These are phyloP conservation scores for Nylanderia fulva DNA, from an alignment of 1,140 invertebrate species.

Conservation along the genomic window DNA sequence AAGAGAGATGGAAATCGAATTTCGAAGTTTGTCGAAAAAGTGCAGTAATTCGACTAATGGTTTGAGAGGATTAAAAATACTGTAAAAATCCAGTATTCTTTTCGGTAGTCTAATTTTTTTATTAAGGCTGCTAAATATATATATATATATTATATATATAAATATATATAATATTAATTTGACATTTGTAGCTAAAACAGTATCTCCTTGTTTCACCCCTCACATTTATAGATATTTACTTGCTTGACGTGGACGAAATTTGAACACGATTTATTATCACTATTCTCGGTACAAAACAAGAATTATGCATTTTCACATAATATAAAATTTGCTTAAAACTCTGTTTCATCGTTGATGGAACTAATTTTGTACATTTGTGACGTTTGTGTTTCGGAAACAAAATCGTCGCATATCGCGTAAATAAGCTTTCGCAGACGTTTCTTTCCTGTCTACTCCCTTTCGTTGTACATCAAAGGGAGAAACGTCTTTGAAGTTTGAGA, in stretches of 20 bases:
- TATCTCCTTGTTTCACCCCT: too few relatives aligned
- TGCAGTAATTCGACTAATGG: conserved; percentile 14
- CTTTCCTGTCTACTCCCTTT: conserved; percentile 10
- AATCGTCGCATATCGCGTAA: conserved; percentile 26
- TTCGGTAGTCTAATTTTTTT: too few relatives aligned
- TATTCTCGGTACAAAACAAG: too few relatives aligned
- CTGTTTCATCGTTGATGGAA: conserved; percentile 6
- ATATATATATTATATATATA: too few relatives aligned
- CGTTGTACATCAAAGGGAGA: conserved; percentile 23
- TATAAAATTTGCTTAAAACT: conserved; percentile 12
- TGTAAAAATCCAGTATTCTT: neutral
- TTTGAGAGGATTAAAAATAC: neutral
- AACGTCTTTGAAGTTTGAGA: neutral
- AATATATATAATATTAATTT: neutral
- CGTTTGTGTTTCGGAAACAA: conserved; percentile 14
- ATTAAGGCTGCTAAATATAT: too few relatives aligned
- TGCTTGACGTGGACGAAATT: neutral
- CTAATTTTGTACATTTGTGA: conserved; percentile 25
- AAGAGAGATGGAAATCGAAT: conserved; percentile 43
- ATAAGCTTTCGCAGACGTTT: conserved; percentile 35
- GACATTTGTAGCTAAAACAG: neutral
- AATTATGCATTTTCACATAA: neutral
- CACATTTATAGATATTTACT: neutral
- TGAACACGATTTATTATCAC: neutral
- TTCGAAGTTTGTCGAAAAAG: conserved; percentile 55